Evolutionary conservation across 2,113 vertebrate species (phyloP).

Genomic region (Sterrhoptilus dennistouni): DNA sequence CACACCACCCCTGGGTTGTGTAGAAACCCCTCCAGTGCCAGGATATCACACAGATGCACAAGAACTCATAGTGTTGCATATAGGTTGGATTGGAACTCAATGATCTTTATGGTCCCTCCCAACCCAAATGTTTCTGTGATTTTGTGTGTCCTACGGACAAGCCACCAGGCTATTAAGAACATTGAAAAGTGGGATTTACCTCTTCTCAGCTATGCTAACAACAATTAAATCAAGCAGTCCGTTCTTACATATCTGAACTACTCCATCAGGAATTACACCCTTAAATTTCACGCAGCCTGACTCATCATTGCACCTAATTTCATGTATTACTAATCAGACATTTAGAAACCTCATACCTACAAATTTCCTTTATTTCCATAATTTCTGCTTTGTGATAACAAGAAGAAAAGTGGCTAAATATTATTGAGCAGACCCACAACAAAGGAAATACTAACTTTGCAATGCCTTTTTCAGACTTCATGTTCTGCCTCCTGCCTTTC

Average conservation of each 20-base stretch:
- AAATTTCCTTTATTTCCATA: not conserved
- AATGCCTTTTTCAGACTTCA: not conserved
- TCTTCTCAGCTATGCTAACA: not conserved
- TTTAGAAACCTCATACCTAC: not conserved
- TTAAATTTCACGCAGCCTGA: not conserved
- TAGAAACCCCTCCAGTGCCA: not conserved
- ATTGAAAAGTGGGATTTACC: not conserved
- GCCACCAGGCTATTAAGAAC: not conserved
- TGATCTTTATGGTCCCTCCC: not conserved
- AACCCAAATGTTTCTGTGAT: not conserved
- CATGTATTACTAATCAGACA: not conserved
- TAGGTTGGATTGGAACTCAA: not conserved
- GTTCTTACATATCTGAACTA: not conserved
- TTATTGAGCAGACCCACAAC: not conserved
- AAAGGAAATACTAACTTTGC: not conserved
- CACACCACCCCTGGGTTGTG: not conserved
- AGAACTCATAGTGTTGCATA: accelerated
- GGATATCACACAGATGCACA: not conserved
- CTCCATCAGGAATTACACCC: not conserved
- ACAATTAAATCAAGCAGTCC: not conserved
- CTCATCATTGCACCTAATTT: not conserved
- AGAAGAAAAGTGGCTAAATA: not conserved
- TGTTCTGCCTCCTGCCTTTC: not conserved
- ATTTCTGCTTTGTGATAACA: not conserved
- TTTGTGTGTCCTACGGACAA: not conserved